Evolutionary conservation across 2,113 vertebrate genomes (phyloP), one percentile per base, ranked within the genome.

Genomic region (Neodontobutis hainanensis): DNA sequence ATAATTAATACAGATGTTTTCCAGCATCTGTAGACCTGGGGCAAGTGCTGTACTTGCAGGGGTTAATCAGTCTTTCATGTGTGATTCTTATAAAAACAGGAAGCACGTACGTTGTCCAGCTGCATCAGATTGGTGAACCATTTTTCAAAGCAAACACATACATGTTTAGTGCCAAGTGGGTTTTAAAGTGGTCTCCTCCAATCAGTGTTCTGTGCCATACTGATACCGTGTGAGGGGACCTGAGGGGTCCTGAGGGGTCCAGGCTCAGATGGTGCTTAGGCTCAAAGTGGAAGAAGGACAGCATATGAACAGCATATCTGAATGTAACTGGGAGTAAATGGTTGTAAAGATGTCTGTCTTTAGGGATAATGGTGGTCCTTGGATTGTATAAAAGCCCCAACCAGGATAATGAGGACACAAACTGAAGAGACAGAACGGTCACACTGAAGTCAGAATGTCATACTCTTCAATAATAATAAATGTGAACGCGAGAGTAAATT

Each of bases 171-270:
- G 19, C 19, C 19, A 27, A 27, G 19, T 27, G 19, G 19, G 19
- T 27, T 27, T 27, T 27, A 27, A 27, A 27, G 19, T 27, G 19
- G 19, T 27, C n/a, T n/a, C n/a, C n/a, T n/a, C n/a, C n/a, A 93
- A 95, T 95, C 94, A 94, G 92, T 92, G 93, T 93, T 55, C 78
- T 84, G 92, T 95, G 91, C 91, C 94, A 95, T 95, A 95, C 95
- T 94, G 91, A 95, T 94, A 93, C 90, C 83, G 7, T 43, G 42
- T 6, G 85, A 89, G 88, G 85, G n/a, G n/a, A n/a, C 91, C 83
- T 80, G 74, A 65, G 80, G 81, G 77, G 91, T 91, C 91, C 83
- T 80, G 74, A 65, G 80, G 81, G 77, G 91, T 91, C 92, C 90
- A 66, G 91, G 77, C 92, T 95, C 91, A 94, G 92, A 94, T 92